phyloP scores from a whole-genome alignment of 1,140 invertebrate species.

The Drosophila gunungcola region DNA sequence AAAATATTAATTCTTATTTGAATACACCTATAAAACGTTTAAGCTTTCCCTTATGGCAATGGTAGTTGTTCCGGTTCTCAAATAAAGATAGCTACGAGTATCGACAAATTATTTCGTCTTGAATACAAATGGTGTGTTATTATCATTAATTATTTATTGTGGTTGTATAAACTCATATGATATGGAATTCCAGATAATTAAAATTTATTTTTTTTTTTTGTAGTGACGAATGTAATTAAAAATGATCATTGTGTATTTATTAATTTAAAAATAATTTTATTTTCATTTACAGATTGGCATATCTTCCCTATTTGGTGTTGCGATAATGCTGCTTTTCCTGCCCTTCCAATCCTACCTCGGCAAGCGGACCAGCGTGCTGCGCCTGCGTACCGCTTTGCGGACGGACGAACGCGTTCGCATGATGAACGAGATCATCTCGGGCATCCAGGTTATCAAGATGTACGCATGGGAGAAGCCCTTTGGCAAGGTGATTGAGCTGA shows the following conservation, averaged over 20 bases:
- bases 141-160: constrained; percentile 16
- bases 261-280: not conserved
- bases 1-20: no score
- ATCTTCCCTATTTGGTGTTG: constrained; percentile 91
- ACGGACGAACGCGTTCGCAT: constrained; percentile 93
- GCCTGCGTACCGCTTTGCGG: constrained; percentile 88
- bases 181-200: not conserved
- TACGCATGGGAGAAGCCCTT: constrained; percentile 95
- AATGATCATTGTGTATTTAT: constrained; percentile 47
- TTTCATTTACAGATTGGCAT: constrained; percentile 56
- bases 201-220: not conserved
- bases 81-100: not conserved
- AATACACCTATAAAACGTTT: not conserved
- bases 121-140: constrained; percentile 20
- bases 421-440: constrained; percentile 95
- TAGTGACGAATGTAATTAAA: not conserved
- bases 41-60: not conserved
- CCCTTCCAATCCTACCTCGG: constrained; percentile 93
- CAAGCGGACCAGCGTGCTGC: constrained; percentile 88
- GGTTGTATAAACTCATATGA: no score
- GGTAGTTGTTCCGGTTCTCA: not conserved
- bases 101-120: constrained; percentile 2
- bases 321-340: constrained; percentile 91
- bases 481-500: constrained; percentile 87
- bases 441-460: constrained; percentile 97